Conservation (phyloP, 2,113 vertebrate species). For the Erythrocercus mccallii region DNA sequence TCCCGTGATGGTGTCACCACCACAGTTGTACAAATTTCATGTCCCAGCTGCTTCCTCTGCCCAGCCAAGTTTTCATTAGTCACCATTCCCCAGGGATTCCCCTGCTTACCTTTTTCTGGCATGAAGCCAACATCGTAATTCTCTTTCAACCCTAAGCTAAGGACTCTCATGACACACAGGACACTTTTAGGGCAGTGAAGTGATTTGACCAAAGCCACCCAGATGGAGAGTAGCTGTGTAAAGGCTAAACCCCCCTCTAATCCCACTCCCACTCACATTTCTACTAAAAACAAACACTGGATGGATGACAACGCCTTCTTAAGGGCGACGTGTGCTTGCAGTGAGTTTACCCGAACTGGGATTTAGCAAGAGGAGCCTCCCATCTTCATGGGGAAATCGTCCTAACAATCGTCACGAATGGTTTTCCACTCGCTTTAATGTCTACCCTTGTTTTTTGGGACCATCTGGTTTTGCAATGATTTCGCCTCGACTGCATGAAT, state of each 20-base stretch:
- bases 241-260: not conserved
- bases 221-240: not conserved
- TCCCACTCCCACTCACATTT: not conserved
- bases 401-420: not conserved
- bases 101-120: not conserved
- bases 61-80: not conserved
- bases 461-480: not conserved
- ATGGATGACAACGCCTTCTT: not conserved
- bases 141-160: not conserved
- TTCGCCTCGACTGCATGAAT: fast-evolving
- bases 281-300: not conserved
- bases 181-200: not conserved
- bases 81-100: not conserved
- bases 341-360: not conserved
- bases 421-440: not conserved
- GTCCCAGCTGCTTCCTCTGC: not conserved
- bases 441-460: not conserved
- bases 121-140: not conserved
- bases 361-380: not conserved
- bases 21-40: not conserved
- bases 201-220: not conserved
- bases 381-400: not conserved
- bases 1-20: not conserved
- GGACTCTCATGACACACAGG: not conserved
- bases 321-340: fast-evolving